Conservation (phyloP, 2,113 vertebrate species). For the Phrynosoma blainvillii region DNA sequence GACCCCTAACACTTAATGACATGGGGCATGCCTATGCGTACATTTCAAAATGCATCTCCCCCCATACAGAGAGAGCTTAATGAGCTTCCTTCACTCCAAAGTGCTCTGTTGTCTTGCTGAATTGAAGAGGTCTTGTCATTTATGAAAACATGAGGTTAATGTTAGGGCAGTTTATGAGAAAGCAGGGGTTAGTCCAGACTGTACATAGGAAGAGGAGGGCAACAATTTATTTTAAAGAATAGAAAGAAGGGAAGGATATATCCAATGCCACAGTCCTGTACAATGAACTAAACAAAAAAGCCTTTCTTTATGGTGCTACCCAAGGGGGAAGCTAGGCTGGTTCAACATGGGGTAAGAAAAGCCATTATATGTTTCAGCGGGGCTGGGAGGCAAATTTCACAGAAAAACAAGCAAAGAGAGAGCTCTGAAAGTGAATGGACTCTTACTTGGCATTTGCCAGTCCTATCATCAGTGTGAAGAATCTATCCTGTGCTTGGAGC, state of each 20-base stretch:
- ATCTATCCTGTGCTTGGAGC: neutral
- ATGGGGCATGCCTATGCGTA: neutral
- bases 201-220: neutral
- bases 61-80: conserved; percentile 9
- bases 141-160: conserved; percentile 5
- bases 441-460: neutral
- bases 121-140: conserved; percentile 13
- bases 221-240: conserved; percentile 16
- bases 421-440: neutral
- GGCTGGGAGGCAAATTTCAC: neutral
- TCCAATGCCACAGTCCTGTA: neutral
- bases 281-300: conserved; percentile 57
- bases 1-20: neutral
- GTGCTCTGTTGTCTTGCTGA: conserved; percentile 42
- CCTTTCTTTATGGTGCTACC: conserved; percentile 51
- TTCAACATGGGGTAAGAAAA: conserved; percentile 21
- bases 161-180: conserved; percentile 1
- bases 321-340: neutral
- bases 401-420: conserved; percentile 26
- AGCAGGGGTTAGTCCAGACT: neutral
- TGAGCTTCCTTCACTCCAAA: conserved; percentile 19
- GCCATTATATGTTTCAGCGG: conserved; percentile 49
- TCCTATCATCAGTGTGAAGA: neutral
- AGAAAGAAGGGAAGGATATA: conserved; percentile 8
- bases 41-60: neutral